Evolutionary conservation across 2,888 invertebrate species (phyloP).

Genomic region (Aphelenchoides bicaudatus): DNA sequence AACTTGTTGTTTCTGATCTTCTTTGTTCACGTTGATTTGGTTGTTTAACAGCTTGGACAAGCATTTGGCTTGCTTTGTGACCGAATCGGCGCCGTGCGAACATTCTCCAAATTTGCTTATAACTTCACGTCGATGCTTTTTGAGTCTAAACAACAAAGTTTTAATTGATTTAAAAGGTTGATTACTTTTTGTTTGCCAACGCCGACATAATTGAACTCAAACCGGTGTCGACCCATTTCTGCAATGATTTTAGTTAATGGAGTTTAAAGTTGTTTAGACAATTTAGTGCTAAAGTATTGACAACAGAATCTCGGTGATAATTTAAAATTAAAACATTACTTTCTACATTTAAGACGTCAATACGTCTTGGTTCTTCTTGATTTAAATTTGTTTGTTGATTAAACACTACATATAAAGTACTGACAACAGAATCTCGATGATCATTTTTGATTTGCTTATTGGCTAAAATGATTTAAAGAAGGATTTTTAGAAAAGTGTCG

Average conservation of each 20-base stretch:
- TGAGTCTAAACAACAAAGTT: constrained; percentile 2
- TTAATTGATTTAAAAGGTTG: neutral
- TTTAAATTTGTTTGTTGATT: no score
- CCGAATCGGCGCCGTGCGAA: constrained; percentile 1
- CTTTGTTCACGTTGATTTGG: constrained; percentile 2
- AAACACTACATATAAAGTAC: no score
- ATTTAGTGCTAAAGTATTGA: neutral
- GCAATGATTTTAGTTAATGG: neutral
- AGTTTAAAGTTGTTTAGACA: neutral
- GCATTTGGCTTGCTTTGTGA: constrained; percentile 5
- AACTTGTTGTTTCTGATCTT: constrained; percentile 3
- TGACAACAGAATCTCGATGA: no score
- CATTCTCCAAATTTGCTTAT: constrained; percentile 15
- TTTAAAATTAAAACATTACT: no score
- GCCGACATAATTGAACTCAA: constrained; percentile 19
- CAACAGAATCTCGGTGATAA: neutral
- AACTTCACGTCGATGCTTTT: constrained; percentile 8
- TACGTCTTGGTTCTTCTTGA: no score
- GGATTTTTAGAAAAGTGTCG: no score
- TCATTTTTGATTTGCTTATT: no score
- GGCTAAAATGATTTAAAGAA: no score
- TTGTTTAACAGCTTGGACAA: constrained; percentile 9
- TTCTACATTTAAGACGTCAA: no score
- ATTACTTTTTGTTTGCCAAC: constrained; percentile 15
- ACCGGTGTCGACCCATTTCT: constrained; percentile 16